Evolutionary conservation across 2,888 invertebrate genomes (phyloP), one percentile per base, ranked within the genome.

Genomic region (Carcina quercana): DNA sequence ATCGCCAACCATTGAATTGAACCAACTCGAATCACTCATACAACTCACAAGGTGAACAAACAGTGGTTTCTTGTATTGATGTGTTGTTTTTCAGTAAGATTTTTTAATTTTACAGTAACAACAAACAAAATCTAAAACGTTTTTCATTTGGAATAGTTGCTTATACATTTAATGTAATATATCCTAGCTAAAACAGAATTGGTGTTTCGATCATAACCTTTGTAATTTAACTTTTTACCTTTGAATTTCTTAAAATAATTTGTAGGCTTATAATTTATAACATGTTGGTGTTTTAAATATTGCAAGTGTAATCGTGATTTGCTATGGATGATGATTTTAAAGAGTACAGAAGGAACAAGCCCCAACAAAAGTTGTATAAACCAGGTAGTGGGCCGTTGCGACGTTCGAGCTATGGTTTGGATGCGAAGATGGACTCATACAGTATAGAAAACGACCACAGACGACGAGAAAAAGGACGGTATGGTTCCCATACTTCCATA

Each of bases 361-460:
- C 89, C 53, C 88, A 88, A 59, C 88, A 89, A 73, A 87, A 87
- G 71, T 79, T 91, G 42, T 92, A 93, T 58, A 88, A 87, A 65
- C 92, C 92, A 62, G 92, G 92, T 50, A 91, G 91, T 83, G 92
- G 92, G 43, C 90, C 90, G 43, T 73, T 92, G 45, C 85, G 89
- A 59, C 89, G 91, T 70, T 87, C 90, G 43, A 87, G 86, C 51
- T 86, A 85, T 70, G 83, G 80, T 60, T 65, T 79, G 38, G 89
- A 89, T 45, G 84, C 59, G 40, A 82, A 88, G 65, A 85, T 86
- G 63, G 87, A 88, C 45, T 53, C 63, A 34, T 70, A 68, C 41
- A 68, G 72, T 43, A 43, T 63, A 51, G 70, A 74, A 40, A 70
- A 64, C 45, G 52, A 53, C 40, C 52, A 59, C 29, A 68, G 61